Conservation (phyloP, 2,888 invertebrate species). For the Pristionchus mayeri region DNA sequence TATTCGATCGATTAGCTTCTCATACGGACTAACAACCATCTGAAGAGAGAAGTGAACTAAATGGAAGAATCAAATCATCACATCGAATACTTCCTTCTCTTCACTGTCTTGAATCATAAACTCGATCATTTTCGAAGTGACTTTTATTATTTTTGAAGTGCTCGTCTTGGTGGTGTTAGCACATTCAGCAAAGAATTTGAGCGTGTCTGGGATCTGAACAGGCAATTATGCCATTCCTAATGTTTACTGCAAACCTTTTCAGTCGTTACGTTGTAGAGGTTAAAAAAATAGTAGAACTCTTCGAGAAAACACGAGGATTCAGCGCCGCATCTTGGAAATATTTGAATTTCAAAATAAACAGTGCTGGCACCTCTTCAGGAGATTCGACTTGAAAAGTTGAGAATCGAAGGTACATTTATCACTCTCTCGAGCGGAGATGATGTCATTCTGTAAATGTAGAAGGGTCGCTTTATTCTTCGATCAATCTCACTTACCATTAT, state of each 20-base stretch:
- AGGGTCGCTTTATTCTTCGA: no score
- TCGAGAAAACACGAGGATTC: neutral
- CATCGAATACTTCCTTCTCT: slow-evolving; percentile 6
- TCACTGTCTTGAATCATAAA: neutral
- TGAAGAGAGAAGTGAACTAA: neutral
- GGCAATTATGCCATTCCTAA: neutral
- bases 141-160: neutral
- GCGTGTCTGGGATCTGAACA: neutral
- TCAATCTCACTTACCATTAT: neutral
- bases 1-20: neutral
- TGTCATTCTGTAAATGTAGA: neutral
- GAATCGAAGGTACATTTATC: neutral
- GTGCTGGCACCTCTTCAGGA: neutral
- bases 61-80: neutral
- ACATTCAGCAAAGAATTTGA: neutral
- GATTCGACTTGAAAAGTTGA: neutral
- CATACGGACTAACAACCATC: neutral
- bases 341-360: no score
- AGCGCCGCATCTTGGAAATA: neutral
- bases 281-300: neutral
- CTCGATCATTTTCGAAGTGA: neutral
- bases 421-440: neutral
- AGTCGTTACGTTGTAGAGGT: neutral
- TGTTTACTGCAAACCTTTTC: neutral
- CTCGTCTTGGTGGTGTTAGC: neutral